Conservation (phyloP, 2,888 invertebrate species). For the Chrysolina haemoptera region DNA sequence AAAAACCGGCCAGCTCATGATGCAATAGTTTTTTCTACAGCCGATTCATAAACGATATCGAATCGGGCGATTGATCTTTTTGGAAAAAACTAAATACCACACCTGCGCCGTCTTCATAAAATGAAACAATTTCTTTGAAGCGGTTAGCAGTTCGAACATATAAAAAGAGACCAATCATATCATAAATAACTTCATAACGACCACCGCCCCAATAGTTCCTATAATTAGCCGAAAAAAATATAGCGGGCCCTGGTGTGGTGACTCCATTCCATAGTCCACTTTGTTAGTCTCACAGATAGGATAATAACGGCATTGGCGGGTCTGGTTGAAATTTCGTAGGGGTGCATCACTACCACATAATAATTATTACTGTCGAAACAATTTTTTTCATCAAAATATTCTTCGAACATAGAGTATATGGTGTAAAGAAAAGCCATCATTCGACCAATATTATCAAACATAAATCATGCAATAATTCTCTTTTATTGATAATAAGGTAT, state of each 20-base stretch:
- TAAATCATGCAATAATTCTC: too few species aligned
- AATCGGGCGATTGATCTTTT: neutral
- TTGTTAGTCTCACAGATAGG: neutral
- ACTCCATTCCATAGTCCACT: conserved; percentile 18
- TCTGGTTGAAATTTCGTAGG: neutral
- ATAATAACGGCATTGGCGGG: conserved; percentile 1
- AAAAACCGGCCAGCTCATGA: neutral
- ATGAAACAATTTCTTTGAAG: conserved; percentile 28
- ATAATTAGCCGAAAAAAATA: conserved; percentile 47
- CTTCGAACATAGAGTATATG: too few species aligned
- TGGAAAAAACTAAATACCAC: conserved; percentile 10
- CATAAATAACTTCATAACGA: conserved; percentile 47
- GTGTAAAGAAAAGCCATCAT: too few species aligned
- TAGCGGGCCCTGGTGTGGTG: conserved; percentile 42
- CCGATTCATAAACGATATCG: neutral
- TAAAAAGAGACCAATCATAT: conserved; percentile 43
- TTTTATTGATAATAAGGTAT: too few species aligned
- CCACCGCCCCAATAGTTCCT: conserved; percentile 37
- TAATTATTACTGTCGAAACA: too few species aligned
- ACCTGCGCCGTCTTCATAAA: conserved; percentile 32
- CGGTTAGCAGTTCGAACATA: conserved; percentile 21
- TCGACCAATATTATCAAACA: too few species aligned
- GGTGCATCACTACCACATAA: too few species aligned
- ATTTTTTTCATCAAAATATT: too few species aligned
- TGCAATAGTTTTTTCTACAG: neutral